Conservation (phyloP, 2,113 vertebrate species). For the Chaetura pelagica region DNA sequence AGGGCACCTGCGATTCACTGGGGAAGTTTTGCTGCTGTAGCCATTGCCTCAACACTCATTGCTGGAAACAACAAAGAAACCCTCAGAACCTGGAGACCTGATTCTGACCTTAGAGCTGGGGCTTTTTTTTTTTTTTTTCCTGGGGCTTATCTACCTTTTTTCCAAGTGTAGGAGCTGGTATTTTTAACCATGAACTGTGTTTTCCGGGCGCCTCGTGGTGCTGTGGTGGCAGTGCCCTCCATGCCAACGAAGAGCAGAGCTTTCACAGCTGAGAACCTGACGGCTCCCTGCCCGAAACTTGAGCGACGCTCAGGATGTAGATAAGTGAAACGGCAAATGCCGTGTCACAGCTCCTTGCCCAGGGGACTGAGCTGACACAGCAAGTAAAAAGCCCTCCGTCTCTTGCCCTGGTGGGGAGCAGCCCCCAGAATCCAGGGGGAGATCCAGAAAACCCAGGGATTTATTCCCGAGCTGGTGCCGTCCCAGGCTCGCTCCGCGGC, state of each 20-base stretch:
- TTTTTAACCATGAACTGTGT: not conserved
- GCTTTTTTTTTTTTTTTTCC: not conserved
- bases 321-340: not conserved
- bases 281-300: not conserved
- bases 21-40: not conserved
- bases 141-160: not conserved
- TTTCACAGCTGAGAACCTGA: not conserved
- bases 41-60: not conserved
- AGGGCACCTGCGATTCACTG: not conserved
- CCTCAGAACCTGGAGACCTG: rapidly evolving
- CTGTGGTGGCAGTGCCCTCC: not conserved
- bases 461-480: not conserved
- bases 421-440: not conserved
- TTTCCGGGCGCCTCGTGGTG: not conserved
- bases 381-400: rapidly evolving
- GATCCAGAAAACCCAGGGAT: not conserved
- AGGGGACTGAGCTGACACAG: not conserved
- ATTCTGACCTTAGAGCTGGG: not conserved
- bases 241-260: rapidly evolving
- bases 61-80: not conserved
- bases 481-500: rapidly evolving
- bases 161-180: not conserved
- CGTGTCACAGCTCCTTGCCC: not conserved
- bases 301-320: not conserved
- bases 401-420: not conserved